phyloP scores from a whole-genome alignment of 2,113 vertebrate genomes.

The Aptenodytes patagonicus region DNA sequence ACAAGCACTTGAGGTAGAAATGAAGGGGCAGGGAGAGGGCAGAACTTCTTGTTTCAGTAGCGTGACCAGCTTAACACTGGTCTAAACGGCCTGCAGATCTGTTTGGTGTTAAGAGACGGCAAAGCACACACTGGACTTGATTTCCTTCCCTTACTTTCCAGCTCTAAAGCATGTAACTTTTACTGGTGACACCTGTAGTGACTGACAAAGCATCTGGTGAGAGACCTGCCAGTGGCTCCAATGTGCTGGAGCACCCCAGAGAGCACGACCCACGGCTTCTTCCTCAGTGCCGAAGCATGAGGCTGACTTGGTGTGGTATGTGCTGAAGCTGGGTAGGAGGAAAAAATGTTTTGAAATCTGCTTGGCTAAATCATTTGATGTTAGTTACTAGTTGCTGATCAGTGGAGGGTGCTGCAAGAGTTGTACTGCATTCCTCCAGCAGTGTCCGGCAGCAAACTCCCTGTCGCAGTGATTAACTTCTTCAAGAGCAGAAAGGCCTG shows the following conservation, averaged over 20 bases:
- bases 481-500: background rate
- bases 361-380: background rate
- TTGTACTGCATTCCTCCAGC: background rate
- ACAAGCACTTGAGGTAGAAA: background rate
- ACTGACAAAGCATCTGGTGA: background rate
- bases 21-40: background rate
- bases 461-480: background rate
- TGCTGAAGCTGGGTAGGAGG: background rate
- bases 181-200: background rate
- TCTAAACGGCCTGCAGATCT: background rate
- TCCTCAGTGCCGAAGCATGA: background rate
- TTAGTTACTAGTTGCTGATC: background rate
- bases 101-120: background rate
- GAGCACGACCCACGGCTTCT: background rate
- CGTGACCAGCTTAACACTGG: background rate
- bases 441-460: background rate
- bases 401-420: background rate
- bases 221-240: background rate
- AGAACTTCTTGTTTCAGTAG: background rate
- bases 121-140: accelerated
- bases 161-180: background rate
- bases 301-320: background rate
- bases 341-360: background rate
- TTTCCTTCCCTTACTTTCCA: background rate
- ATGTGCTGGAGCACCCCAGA: background rate